Evolutionary conservation across 2,113 vertebrate genomes (phyloP).

Genomic region (Hoplias malabaricus): DNA sequence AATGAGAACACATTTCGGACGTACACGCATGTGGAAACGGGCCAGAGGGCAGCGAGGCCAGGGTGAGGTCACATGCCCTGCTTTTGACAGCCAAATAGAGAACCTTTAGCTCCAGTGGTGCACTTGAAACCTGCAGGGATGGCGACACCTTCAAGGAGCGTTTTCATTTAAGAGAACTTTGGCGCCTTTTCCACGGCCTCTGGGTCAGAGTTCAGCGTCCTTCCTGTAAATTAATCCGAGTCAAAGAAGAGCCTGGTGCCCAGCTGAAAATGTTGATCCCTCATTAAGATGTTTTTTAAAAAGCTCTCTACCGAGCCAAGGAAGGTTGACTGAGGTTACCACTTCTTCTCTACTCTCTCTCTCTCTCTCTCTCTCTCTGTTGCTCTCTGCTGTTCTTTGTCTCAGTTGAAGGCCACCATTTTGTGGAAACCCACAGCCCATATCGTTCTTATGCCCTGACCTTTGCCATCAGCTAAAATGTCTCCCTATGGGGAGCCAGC

Average conservation of each 20-base stretch:
- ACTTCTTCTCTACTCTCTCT: neutral
- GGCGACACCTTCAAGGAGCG: constrained; percentile 5
- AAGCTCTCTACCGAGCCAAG: constrained; percentile 13
- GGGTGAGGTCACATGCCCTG: constrained; percentile 38
- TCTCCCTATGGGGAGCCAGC: constrained; percentile 64
- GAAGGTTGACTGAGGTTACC: constrained; percentile 38
- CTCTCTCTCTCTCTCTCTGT: neutral
- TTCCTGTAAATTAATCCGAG: constrained; percentile 34
- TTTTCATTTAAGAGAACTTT: constrained; percentile 13
- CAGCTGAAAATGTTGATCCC: constrained; percentile 9
- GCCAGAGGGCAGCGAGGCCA: constrained; percentile 36
- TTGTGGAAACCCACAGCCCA: constrained; percentile 50
- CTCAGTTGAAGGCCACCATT: constrained; percentile 49
- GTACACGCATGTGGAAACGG: constrained; percentile 8
- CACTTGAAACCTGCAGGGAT: constrained; percentile 1
- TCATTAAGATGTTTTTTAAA: constrained; percentile 18
- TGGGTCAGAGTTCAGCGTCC: constrained; percentile 21
- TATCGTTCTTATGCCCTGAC: constrained; percentile 54
- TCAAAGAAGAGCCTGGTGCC: neutral
- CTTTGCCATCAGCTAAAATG: constrained; percentile 67
- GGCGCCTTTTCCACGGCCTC: constrained; percentile 8
- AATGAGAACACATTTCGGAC: neutral
- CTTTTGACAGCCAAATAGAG: constrained; percentile 1
- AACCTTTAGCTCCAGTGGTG: neutral
- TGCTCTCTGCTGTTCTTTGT: constrained; percentile 49